A percentile compares a stretch with the other conserved stretches of the same genome.
Evolutionary conservation across 2,888 invertebrate species (phyloP).

Genomic region (Spodoptera picta): DNA sequence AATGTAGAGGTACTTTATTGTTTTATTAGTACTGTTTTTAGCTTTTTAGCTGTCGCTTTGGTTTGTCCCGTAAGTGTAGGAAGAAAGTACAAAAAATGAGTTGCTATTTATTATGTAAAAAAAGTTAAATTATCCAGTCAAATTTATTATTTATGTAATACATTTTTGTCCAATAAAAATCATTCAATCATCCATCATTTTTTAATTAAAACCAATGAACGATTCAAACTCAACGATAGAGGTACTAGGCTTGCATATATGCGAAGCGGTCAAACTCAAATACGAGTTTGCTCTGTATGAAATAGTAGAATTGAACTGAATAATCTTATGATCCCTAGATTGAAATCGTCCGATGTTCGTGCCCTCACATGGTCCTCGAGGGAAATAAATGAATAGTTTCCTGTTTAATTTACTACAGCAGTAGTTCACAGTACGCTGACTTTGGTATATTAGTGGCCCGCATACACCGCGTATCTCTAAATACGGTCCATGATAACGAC

Average conservation of each 20-base stretch:
- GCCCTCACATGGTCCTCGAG: constrained; percentile 57
- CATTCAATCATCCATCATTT: not conserved
- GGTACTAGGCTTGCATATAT: constrained; percentile 38
- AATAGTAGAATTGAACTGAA: constrained; percentile 50
- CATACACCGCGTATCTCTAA: constrained; percentile 46
- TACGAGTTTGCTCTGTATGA: constrained; percentile 33
- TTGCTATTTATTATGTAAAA: too few relatives aligned
- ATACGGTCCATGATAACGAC: constrained; percentile 48
- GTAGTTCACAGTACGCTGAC: constrained; percentile 54
- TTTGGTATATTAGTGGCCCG: constrained; percentile 57
- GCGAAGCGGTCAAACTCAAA: constrained; percentile 42
- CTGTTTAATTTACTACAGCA: constrained; percentile 74
- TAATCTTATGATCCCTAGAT: constrained; percentile 57
- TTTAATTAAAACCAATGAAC: constrained; percentile 24
- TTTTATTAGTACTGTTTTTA: too few relatives aligned
- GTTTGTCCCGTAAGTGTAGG: too few relatives aligned
- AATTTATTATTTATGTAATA: too few relatives aligned
- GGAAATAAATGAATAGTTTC: constrained; percentile 78
- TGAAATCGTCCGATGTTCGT: constrained; percentile 55
- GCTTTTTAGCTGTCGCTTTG: too few relatives aligned
- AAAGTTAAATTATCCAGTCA: not conserved
- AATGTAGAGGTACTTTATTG: too few relatives aligned
- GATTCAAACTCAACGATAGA: constrained; percentile 10
- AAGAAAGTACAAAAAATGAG: too few relatives aligned
- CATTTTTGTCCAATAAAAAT: too few relatives aligned